Evolutionary conservation across 2,113 vertebrate species (phyloP).

Genomic region (Oxyura jamaicensis): DNA sequence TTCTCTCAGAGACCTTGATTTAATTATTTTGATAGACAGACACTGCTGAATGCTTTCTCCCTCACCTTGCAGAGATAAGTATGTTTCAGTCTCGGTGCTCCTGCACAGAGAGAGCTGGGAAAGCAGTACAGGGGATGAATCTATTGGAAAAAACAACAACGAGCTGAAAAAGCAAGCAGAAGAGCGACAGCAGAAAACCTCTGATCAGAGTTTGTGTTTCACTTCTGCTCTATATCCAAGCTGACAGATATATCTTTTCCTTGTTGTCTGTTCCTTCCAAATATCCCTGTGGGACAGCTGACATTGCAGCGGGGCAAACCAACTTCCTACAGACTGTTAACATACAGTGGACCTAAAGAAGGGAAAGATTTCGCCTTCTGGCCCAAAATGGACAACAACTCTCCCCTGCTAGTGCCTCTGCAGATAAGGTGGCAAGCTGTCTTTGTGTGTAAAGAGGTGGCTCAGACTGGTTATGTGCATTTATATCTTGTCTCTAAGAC

Average conservation of each 20-base stretch:
- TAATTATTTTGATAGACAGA: not conserved
- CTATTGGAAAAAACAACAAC: not conserved
- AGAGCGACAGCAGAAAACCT: not conserved
- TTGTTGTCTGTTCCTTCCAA: not conserved
- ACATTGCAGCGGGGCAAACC: not conserved
- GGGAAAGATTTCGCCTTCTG: not conserved
- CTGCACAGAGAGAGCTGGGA: not conserved
- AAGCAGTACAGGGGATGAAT: not conserved
- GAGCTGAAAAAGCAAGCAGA: not conserved
- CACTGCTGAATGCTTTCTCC: not conserved
- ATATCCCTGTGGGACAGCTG: not conserved
- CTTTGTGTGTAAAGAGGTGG: not conserved
- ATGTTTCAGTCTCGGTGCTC: not conserved
- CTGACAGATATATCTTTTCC: not conserved
- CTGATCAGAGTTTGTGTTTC: not conserved
- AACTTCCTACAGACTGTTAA: not conserved
- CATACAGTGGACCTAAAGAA: not conserved
- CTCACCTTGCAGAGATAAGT: not conserved
- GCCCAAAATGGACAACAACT: not conserved
- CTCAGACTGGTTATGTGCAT: not conserved
- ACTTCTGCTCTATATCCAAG: not conserved
- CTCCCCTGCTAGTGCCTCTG: not conserved
- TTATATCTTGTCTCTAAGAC: not conserved
- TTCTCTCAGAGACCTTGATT: not conserved
- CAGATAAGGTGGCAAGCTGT: not conserved